Evolutionary conservation across 2,113 vertebrate genomes (phyloP).

Genomic region (Phycodurus eques): DNA sequence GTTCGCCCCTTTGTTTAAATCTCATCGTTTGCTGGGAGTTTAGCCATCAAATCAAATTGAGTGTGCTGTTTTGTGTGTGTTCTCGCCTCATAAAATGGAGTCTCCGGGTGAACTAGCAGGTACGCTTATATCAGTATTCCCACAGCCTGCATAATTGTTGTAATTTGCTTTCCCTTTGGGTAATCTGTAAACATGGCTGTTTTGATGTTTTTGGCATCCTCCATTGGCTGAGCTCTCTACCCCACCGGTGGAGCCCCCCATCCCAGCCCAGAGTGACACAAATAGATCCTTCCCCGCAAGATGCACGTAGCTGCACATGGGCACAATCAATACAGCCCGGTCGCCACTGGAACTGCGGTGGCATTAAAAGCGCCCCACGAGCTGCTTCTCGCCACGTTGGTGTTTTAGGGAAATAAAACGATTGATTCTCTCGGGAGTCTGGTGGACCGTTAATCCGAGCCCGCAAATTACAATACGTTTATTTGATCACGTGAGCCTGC

Average conservation of each 20-base stretch:
- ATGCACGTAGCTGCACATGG: constrained; percentile 73
- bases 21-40: constrained; percentile 56
- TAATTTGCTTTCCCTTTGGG: constrained; percentile 76
- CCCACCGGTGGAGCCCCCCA: constrained; percentile 64
- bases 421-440: constrained; percentile 71
- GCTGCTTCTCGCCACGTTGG: constrained; percentile 62
- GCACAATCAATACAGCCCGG: constrained; percentile 71
- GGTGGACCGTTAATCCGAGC: constrained; percentile 71
- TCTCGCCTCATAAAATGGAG: constrained; percentile 60
- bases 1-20: constrained; percentile 50
- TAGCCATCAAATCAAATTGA: constrained; percentile 66
- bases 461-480: constrained; percentile 72
- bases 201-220: constrained; percentile 77
- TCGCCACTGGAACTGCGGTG: constrained; percentile 57
- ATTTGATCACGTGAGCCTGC: constrained; percentile 71
- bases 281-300: constrained; percentile 78
- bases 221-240: constrained; percentile 67
- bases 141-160: constrained; percentile 74
- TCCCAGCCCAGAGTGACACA: constrained; percentile 73
- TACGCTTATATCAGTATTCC: constrained; percentile 73
- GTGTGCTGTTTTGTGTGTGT: constrained; percentile 60
- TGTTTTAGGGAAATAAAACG: constrained; percentile 77
- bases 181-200: constrained; percentile 79
- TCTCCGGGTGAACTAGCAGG: constrained; percentile 69
- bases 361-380: constrained; percentile 69